Evolutionary conservation across 1,140 invertebrate species (phyloP).

Genomic region (Apolygus lucorum): DNA sequence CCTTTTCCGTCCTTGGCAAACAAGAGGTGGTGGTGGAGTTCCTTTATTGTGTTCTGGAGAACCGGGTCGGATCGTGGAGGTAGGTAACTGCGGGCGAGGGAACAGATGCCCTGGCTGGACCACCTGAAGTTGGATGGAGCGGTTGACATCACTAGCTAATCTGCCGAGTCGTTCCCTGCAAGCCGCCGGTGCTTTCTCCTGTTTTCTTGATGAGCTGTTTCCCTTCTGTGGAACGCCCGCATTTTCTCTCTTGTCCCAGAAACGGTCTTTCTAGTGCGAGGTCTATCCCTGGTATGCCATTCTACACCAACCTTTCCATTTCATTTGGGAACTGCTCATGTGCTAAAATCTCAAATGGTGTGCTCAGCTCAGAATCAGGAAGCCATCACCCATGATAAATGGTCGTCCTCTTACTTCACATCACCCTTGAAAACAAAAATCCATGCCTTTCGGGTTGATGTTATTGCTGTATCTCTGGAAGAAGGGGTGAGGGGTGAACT

Average conservation of each 20-base stretch:
- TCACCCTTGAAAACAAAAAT: too few species aligned
- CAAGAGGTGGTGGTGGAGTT: neutral
- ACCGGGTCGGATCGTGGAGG: neutral
- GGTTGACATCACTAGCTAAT: neutral
- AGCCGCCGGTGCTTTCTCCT: neutral
- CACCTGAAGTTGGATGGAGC: neutral
- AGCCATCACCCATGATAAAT: too few species aligned
- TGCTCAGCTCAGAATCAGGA: too few species aligned
- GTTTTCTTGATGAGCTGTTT: neutral
- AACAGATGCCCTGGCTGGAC: neutral
- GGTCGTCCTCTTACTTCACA: too few species aligned
- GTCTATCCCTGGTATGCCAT: too few species aligned
- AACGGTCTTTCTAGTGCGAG: too few species aligned
- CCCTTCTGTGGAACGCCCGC: neutral
- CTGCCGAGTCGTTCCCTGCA: neutral
- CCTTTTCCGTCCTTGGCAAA: slow-evolving; percentile 1
- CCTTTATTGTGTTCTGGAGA: neutral
- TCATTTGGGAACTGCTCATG: too few species aligned
- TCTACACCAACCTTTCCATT: too few species aligned
- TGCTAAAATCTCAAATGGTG: too few species aligned
- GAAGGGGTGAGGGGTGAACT: too few species aligned
- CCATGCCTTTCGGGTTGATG: too few species aligned
- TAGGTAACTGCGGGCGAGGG: neutral
- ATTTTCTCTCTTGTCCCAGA: neutral
- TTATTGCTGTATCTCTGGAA: too few species aligned